Evolutionary conservation across 2,888 invertebrate genomes (phyloP), one percentile per base, ranked within the genome.

Genomic region (Tetheella fluctuosa): DNA sequence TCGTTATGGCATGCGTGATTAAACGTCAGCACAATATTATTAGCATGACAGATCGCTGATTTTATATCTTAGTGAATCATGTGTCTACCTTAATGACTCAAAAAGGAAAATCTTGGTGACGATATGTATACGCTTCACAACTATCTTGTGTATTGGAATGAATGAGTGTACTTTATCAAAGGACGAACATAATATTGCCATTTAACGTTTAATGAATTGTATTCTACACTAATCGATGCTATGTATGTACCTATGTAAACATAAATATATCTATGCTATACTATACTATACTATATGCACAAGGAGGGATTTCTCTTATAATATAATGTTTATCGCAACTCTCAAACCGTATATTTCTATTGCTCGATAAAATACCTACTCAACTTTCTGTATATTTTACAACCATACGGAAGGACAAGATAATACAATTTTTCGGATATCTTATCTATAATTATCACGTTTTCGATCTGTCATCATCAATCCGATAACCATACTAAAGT

Each of bases 41-140:
- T n/a, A 25, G 23, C 23, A 48, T 37, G 30, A 23, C 28, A 30
- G 20, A 55, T 55, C 7, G 13, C 34, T 55, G 34, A n/a, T n/a
- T 54, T 30, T 30, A 37, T 37, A 34, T 34, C 42, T 54, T 54
- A 20, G 34, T 55, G 30, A 34, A 54, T 34, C 54, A 54, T 15
- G n/a, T 6, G 7, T 23, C n/a, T n/a, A 2, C 30, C 30, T 37
- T 37, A 15, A 37, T 37, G 59, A 55, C 10, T 59, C 54, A 59
- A 30, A 39, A 54, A 48, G 59, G 59, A 54, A 59, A 59, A 59
- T 42, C 17, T 59, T 37, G 28, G 23, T 23, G 1, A 23, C 34
- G 37, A 17, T 2, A 8, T 3, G 20, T 20, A 20, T 48, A 48
- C 48, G 20, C 10, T 48, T 10, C 48, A 2, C 10, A 39, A n/a